Percentiles rank a stretch among this genome's conserved stretches.
These are phyloP conservation scores for Trilocha varians DNA, from an alignment of 2,888 invertebrate genomes.

Conservation along the genomic window DNA sequence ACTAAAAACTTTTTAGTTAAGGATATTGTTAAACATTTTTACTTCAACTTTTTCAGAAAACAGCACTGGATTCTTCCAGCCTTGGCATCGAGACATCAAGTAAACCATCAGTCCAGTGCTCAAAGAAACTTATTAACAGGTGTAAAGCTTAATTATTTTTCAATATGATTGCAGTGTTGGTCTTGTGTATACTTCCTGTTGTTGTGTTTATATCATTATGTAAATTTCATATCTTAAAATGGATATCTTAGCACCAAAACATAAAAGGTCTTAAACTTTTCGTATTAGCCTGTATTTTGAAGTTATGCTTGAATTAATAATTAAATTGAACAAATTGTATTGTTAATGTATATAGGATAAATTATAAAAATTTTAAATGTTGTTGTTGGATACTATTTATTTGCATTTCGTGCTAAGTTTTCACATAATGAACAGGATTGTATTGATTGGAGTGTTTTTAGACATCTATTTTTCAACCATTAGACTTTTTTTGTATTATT, in stretches of 20 bases:
- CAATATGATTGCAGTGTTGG: constrained; percentile 38
- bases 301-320: too few relatives aligned
- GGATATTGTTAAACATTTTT: too few relatives aligned
- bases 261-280: not conserved
- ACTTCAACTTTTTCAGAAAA: constrained; percentile 51
- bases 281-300: too few relatives aligned
- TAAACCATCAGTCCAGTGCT: constrained; percentile 45
- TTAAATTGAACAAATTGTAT: not conserved
- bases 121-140: constrained; percentile 30
- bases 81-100: constrained; percentile 35
- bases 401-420: constrained; percentile 46
- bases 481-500: constrained; percentile 44
- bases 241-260: constrained; percentile 46
- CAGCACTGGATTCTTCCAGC: constrained; percentile 53
- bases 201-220: constrained; percentile 28
- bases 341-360: constrained; percentile 1
- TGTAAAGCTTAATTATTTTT: constrained; percentile 42
- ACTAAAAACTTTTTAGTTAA: too few relatives aligned
- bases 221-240: constrained; percentile 25
- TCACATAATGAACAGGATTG: constrained; percentile 36
- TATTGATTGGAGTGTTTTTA: constrained; percentile 60
- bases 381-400: constrained; percentile 1
- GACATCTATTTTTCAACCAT: constrained; percentile 37
- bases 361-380: not conserved
- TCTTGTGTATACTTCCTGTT: constrained; percentile 39